These are phyloP conservation scores for Anastatus disparis DNA, from an alignment of 1,140 invertebrate genomes.

Conservation along the genomic window DNA sequence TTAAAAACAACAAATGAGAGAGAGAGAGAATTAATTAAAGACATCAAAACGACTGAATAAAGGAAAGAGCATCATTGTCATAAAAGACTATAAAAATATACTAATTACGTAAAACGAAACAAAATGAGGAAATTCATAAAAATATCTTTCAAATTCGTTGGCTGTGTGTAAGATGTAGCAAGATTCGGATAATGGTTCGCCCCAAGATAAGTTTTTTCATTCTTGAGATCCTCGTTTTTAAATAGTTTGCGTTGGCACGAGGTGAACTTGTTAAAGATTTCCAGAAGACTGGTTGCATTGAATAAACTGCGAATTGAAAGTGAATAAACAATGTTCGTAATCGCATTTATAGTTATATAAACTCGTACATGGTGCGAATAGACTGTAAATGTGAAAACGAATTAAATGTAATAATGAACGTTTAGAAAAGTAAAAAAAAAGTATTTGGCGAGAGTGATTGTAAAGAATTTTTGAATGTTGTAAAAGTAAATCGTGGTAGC, in stretches of 20 bases:
- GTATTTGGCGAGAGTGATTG: slow-evolving; percentile 23
- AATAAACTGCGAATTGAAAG: slow-evolving; percentile 33
- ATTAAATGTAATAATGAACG: background rate
- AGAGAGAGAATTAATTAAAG: slow-evolving; percentile 15
- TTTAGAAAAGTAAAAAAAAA: slow-evolving; percentile 11
- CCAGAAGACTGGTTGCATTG: slow-evolving; percentile 35
- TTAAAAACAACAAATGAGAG: background rate
- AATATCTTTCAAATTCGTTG: slow-evolving; percentile 40
- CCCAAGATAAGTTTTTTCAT: slow-evolving; percentile 35
- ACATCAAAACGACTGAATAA: slow-evolving; percentile 38
- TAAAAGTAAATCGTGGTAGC: slow-evolving; percentile 21
- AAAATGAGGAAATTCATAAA: slow-evolving; percentile 19
- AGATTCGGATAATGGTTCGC: slow-evolving; percentile 30
- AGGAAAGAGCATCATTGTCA: slow-evolving; percentile 17
- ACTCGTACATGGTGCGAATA: background rate
- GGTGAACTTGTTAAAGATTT: slow-evolving; percentile 40
- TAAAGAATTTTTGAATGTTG: slow-evolving; percentile 35
- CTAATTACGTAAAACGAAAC: slow-evolving; percentile 21
- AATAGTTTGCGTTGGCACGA: slow-evolving; percentile 24
- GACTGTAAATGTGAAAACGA: slow-evolving; percentile 14
- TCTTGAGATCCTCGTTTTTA: slow-evolving; percentile 31
- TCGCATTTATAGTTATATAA: slow-evolving; percentile 11
- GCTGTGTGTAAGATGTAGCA: slow-evolving; percentile 39
- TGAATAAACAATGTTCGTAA: background rate
- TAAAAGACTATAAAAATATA: slow-evolving; percentile 28